These are phyloP conservation scores for Rotaria magnacalcarata DNA, from an alignment of 2,888 invertebrate species.

Conservation along the genomic window DNA sequence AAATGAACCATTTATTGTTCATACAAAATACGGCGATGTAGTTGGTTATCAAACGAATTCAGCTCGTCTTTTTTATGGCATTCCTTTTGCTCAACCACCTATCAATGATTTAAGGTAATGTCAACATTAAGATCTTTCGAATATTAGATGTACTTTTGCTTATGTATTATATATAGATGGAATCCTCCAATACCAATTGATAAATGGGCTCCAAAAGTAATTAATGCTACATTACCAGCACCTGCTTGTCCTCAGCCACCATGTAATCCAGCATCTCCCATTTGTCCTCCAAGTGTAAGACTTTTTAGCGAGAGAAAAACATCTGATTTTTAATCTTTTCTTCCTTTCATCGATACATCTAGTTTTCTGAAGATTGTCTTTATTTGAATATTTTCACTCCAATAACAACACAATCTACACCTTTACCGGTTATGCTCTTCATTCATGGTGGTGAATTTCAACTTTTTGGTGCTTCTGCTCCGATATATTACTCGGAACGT, in stretches of 20 bases:
- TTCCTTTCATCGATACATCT: neutral
- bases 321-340: neutral
- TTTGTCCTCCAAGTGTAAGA: conserved; percentile 51
- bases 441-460: conserved; percentile 57
- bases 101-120: neutral
- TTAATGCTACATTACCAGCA: conserved; percentile 49
- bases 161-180: conserved; percentile 31
- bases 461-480: conserved; percentile 52
- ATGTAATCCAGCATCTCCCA: conserved; percentile 50
- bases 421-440: conserved; percentile 54
- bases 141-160: too few relatives aligned
- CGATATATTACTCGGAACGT: conserved; percentile 53
- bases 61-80: conserved; percentile 25
- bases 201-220: conserved; percentile 49
- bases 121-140: too few relatives aligned
- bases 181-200: conserved; percentile 48
- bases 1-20: neutral
- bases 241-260: conserved; percentile 52
- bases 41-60: conserved; percentile 23
- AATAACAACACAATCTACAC: conserved; percentile 23
- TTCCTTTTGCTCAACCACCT: conserved; percentile 40
- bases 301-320: neutral
- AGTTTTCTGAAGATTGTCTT: conserved; percentile 49
- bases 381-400: conserved; percentile 49
- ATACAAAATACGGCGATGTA: conserved; percentile 39